Evolutionary conservation across 2,888 invertebrate genomes (phyloP), one percentile per base, ranked within the genome.

Genomic region (Macrosoma leucophasiata): DNA sequence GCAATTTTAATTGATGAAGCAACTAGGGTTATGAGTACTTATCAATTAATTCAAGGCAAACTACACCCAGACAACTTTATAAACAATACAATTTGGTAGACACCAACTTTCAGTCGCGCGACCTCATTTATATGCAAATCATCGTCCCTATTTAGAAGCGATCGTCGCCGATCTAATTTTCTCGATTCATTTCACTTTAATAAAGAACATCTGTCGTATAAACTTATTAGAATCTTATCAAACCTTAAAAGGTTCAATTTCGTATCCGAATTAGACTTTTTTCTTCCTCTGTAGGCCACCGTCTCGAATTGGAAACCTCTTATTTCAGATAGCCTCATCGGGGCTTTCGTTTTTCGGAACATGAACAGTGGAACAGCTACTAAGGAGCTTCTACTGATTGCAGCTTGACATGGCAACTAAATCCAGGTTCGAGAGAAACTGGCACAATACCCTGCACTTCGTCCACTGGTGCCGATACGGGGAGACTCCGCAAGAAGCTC

Each of bases 381-480:
- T 84, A 84, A 82, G 79, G 79, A 77, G 79, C 73, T 79, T 78
- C 81, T 82, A 64, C 82, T 84, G 75, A 81, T 85, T 84, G 70
- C 84, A 85, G 82, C 82, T 88, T 64, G 81, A 81, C 55, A 84
- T 85, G 70, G 86, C 87, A 43, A 79, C 86, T 48, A 85, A 84
- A 60, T 84, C 85, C 62, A 77, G 85, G 58, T 87, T 86, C 72
- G 85, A 86, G 75, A 77, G 85, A 55, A 88, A 88, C 64, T 88
- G 88, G 87, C 89, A 85, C 76, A 90, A 88, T 82, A 88, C 86
- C 63, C 88, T 87, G 76, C 89, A 79, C 82, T 88, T 88, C 73
- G 87, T 87, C 48, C 88, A 89, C 67, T 91, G 90, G 89, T 90
- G 90, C 71, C 87, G 91, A 47, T 90, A 91, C 52, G 90, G 90